Base-by-base conservation (phyloP, 2,113 vertebrate genomes). In the Climacteris rufus region DNA sequence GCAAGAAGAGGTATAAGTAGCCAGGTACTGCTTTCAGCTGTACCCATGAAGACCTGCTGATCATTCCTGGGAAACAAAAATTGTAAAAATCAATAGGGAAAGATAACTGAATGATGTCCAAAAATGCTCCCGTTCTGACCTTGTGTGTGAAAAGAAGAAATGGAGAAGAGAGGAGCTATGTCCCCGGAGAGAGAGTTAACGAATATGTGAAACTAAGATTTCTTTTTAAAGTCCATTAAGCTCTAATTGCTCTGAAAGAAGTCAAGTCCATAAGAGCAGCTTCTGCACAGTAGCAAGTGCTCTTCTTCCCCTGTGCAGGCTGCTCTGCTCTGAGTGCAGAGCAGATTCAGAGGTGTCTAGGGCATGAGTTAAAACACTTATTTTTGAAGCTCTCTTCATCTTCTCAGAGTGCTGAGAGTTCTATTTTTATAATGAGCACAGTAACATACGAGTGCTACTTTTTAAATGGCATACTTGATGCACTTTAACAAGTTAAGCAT, bases 351-450 rank as follows among this genome's bases (percentile, higher is more conserved):
- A 93, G 52, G 72, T 94, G 86, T 95, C 80, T 94, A 70, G 76
- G 88, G 53, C 77, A 83, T 66, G 64, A 96, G 40, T 81, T 89
- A 83, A 96, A 94, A 90, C 30, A 40, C 60, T 90, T 95, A 47
- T 91, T 93, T 95, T 96, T 93, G 40, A 88, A 92, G 27, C 15
- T 50, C 33, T 80, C 42, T 88, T 86, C 50, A 78, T 91, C 74
- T 74, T 66, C 54, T 90, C 35, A 69, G 80, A 68, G 44, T 66
- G 82, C 45, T 56, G 7, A 19, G n/a, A 92, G 52, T 64, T 95
- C 90, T 95, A 81, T 94, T 96, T 96, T 96, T 90, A 83, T 71
- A 40, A 53, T 81, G 76, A 96, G 83, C 28, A 92, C 47, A 92
- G 69, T 50, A 83, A 70, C 56, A 74, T 57, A 71, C 28, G 9